phyloP scores from a whole-genome alignment of 2,888 invertebrate genomes.

The Eristalis tenax region DNA sequence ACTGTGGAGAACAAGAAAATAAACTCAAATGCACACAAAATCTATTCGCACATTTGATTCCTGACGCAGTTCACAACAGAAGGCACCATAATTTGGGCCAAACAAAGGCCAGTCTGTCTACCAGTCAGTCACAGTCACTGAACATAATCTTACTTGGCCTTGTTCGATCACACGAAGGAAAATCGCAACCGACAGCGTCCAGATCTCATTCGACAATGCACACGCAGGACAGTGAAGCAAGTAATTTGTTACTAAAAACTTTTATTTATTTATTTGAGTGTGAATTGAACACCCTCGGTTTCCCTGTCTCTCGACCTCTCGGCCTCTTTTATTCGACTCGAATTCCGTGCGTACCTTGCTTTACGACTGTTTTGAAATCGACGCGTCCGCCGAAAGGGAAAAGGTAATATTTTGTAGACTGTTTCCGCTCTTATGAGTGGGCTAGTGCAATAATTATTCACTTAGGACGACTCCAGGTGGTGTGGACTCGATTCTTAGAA shows the following conservation, averaged over 20 bases:
- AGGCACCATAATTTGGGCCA: too few species aligned
- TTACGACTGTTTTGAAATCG: neutral
- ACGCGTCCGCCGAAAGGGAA: neutral
- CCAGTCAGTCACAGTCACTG: too few species aligned
- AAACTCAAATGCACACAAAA: too few species aligned
- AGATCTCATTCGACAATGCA: too few species aligned
- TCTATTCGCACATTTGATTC: too few species aligned
- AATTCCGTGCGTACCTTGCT: neutral
- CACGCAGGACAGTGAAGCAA: neutral
- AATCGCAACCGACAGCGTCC: too few species aligned
- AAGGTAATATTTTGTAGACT: neutral
- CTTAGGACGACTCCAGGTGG: neutral
- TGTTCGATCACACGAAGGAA: too few species aligned
- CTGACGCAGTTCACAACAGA: too few species aligned
- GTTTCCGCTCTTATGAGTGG: neutral
- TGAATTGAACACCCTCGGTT: neutral
- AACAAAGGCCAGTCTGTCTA: too few species aligned
- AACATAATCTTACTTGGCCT: too few species aligned
- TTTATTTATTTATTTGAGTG: neutral
- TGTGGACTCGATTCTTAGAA: neutral
- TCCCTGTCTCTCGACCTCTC: too few species aligned
- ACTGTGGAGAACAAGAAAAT: too few species aligned
- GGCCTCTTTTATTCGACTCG: neutral
- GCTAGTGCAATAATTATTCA: neutral
- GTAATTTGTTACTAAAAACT: neutral